Conservation (phyloP, 2,888 invertebrate species). For the Tanypteryx hageni region DNA sequence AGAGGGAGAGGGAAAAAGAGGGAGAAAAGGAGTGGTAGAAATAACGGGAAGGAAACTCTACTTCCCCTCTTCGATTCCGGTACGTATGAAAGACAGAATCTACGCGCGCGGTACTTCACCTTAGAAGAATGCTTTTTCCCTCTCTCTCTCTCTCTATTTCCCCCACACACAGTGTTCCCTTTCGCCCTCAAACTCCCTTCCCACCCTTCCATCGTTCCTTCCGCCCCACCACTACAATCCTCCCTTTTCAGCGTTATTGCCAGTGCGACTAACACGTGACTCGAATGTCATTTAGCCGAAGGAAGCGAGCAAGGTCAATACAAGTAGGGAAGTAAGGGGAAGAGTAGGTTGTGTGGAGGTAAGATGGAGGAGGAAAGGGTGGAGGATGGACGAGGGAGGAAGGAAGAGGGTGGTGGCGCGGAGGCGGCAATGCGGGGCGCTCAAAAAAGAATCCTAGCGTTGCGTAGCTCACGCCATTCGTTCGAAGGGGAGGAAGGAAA, state of each 20-base stretch:
- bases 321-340: background rate
- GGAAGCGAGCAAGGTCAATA: constrained; percentile 48
- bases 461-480: no score
- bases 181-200: background rate
- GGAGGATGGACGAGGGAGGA: background rate
- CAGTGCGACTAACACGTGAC: constrained; percentile 52
- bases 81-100: constrained; percentile 21
- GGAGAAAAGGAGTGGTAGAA: background rate
- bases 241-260: constrained; percentile 54
- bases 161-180: background rate
- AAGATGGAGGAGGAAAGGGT: background rate
- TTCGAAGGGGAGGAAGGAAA: background rate
- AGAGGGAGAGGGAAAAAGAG: background rate
- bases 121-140: background rate
- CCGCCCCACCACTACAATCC: background rate
- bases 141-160: background rate
- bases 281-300: constrained; percentile 43
- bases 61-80: background rate
- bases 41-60: background rate
- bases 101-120: constrained; percentile 25
- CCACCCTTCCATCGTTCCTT: background rate
- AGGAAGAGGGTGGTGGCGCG: no score
- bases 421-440: no score
- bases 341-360: background rate
- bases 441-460: no score